Evolutionary conservation across 1,140 invertebrate genomes (phyloP), one percentile per base, ranked within the genome.

Genomic region (Centruroides sculpturatus): DNA sequence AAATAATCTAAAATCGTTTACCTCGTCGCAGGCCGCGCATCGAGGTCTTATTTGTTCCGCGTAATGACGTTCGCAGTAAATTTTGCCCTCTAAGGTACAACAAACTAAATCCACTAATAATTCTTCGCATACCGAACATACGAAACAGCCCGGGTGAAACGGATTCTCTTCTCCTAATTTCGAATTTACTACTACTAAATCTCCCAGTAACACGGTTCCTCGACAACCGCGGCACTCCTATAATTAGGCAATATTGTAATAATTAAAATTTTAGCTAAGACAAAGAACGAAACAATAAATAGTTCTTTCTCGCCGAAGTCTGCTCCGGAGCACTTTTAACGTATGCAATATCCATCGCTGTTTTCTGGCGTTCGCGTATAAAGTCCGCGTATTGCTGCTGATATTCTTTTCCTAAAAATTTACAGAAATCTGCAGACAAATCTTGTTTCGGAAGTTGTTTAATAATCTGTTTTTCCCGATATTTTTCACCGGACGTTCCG

Each of bases 371-470:
- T 47, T 87, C 87, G 35, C 86, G 83, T 63, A 94, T 85, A 74
- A 97, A 96, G 73, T 94, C 89, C 71, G 88, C 83, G 71, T 85
- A 93, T 64, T 83, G 83, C 54, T 82, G 80, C 69, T 82, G 79
- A 72, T 90, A 81, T 69, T 83, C 74, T 66, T 69, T 47, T 57
- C 88, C 86, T 59, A 95, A 78, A 72, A 93, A 89, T 69, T 86
- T 84, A 71, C 91, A 94, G 70, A 93, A 92, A 56, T 85, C 82
- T 64, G 89, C 75, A 12, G 89, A 87, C 48, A 97, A 78, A 73
- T 99, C 95, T 77, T 98, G 93, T 74, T 90, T 92, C 12, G 93
- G 93, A 67, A 97, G 78, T 75, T 98, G 93, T 55, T 81, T 78
- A 58, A 91, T 85, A 63, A 98, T 76, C 75, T 93, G 87, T 64